Evolutionary conservation across 2,113 vertebrate species (phyloP).

Genomic region (Barnardius zonarius): DNA sequence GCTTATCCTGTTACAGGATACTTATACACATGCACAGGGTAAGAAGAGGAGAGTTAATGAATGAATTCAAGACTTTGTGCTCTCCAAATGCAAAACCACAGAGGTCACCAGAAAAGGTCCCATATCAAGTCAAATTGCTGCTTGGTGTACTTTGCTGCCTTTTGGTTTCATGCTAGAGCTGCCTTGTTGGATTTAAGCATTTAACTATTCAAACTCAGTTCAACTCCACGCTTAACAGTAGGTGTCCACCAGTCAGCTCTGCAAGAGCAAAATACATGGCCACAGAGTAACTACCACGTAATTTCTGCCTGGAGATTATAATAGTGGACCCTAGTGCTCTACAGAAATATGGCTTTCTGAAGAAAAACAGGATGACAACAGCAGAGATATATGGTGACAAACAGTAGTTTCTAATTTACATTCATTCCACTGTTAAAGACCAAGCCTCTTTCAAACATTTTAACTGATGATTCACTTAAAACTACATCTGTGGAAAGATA

Average conservation of each 20-base stretch:
- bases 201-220: neutral
- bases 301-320: neutral
- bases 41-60: neutral
- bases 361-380: constrained; percentile 61
- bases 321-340: neutral
- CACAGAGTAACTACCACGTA: neutral
- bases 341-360: constrained; percentile 36
- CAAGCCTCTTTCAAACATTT: neutral
- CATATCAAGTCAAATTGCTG: neutral
- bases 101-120: neutral
- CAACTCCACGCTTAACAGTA: neutral
- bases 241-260: neutral
- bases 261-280: neutral
- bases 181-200: neutral
- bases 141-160: neutral
- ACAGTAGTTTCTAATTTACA: neutral
- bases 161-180: neutral
- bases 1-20: constrained; percentile 65
- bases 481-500: constrained; percentile 3
- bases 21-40: neutral
- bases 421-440: constrained; percentile 1
- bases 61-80: neutral
- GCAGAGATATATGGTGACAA: constrained; percentile 6
- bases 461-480: neutral
- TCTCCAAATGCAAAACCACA: neutral